Evolutionary conservation across 2,113 vertebrate species (phyloP).

Genomic region (Oreochromis tanganicae): DNA sequence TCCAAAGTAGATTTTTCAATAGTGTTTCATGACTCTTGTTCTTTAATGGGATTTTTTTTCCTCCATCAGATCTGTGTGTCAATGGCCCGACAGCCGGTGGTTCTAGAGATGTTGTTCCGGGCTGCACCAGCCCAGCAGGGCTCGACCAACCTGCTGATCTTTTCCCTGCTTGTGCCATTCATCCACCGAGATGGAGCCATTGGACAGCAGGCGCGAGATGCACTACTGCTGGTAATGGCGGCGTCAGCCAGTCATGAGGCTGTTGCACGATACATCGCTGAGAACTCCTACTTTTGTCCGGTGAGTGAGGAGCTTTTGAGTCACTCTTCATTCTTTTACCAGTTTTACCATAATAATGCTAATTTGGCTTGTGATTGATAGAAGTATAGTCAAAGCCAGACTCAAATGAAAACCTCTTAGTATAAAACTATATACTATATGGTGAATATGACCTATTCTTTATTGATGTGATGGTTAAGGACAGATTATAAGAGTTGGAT

Average conservation of each 20-base stretch:
- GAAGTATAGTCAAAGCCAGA: neutral
- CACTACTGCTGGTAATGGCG: slow-evolving; percentile 94
- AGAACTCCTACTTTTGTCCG: slow-evolving; percentile 98
- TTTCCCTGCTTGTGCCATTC: slow-evolving; percentile 93
- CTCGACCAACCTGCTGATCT: slow-evolving; percentile 85
- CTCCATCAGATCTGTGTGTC: slow-evolving; percentile 78
- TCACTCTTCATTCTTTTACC: neutral
- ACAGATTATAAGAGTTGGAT: neutral
- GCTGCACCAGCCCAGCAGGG: slow-evolving; percentile 77
- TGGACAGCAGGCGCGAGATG: slow-evolving; percentile 91
- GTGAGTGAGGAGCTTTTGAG: slow-evolving; percentile 62
- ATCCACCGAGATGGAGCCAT: slow-evolving; percentile 90
- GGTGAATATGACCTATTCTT: neutral
- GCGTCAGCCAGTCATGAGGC: slow-evolving; percentile 81
- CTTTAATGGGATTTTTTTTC: neutral
- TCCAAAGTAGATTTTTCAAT: neutral
- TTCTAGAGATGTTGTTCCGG: slow-evolving; percentile 89
- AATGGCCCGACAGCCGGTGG: slow-evolving; percentile 83
- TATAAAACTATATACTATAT: rapidly evolving
- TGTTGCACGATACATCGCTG: slow-evolving; percentile 85
- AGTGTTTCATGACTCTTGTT: neutral
- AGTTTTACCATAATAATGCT: neutral
- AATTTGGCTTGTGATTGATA: neutral
- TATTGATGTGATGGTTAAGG: neutral
- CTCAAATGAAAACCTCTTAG: neutral